A percentile compares a stretch with the other conserved stretches of the same genome.
phyloP scores from a whole-genome alignment of 64 coral and sea anemone species.

The Hydrozoanthus tunicans region DNA sequence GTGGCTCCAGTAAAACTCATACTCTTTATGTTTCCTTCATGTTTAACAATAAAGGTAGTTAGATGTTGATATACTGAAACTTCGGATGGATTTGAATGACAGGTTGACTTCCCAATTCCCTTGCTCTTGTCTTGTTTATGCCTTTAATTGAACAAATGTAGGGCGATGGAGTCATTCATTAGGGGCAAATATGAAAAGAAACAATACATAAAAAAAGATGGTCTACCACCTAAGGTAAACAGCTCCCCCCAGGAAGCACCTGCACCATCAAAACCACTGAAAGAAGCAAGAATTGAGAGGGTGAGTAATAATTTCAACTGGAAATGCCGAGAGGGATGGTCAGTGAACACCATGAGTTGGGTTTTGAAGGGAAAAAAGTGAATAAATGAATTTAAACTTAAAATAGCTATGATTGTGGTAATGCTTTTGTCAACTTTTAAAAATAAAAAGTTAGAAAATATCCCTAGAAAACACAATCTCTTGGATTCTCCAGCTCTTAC shows the following conservation, averaged over 20 bases:
- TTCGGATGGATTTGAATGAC: conserved; percentile 43
- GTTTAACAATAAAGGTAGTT: neutral
- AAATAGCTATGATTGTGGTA: neutral
- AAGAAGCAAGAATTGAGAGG: conserved; percentile 51
- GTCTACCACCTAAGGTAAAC: conserved; percentile 57
- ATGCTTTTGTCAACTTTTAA: neutral
- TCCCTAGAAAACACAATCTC: too few relatives aligned
- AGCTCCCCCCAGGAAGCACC: conserved; percentile 11
- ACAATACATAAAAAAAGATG: conserved; percentile 88
- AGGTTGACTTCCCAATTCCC: neutral
- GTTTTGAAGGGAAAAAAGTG: too few relatives aligned
- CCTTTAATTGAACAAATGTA: conserved; percentile 36
- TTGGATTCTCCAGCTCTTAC: too few relatives aligned
- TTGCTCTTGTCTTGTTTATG: conserved; percentile 20
- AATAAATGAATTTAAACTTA: neutral
- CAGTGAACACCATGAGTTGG: neutral
- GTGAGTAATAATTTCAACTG: neutral
- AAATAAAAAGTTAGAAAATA: too few relatives aligned
- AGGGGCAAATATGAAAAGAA: conserved; percentile 91
- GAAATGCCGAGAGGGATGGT: too few relatives aligned
- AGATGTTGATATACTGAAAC: neutral
- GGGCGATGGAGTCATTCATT: conserved; percentile 81
- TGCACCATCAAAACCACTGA: conserved; percentile 16
- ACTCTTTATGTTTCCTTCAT: neutral
- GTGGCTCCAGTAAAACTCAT: neutral